Evolutionary conservation across 2,888 invertebrate species (phyloP), one percentile per base, ranked within the genome.

Genomic region (Rhabditoides inermis): DNA sequence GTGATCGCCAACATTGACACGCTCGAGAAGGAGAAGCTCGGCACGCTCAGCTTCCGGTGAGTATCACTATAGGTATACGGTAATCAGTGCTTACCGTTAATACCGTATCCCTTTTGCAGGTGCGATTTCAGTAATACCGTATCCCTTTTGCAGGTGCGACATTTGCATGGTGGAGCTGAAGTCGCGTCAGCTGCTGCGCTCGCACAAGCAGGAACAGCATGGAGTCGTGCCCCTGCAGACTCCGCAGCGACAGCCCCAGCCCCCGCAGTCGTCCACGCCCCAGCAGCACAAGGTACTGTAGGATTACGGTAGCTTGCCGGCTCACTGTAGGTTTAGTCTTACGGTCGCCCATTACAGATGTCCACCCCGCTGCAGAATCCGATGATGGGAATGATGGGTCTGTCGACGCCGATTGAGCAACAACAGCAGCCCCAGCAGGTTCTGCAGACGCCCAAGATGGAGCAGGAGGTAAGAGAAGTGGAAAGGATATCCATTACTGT

Each of bases 141-240:
- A n/a, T n/a, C n/a, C n/a, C n/a, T n/a, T n/a, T n/a, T n/a, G 90
- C 6, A 87, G 90, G 44, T 92, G 92, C 79, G 91, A 92, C 79
- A 89, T 98, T 65, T 98, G 98, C 79, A 90, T 92, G 81, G 92
- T 92, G 78, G 92, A 95, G 80, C 82, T 98, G 50, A 94, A 94
- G 82, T 92, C 91, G 79, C 94, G 95, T 78, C 92, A 95, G 77
- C 94, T 94, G 77, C 82, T 98, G 55, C 85, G 91, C 60, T 92
- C 92, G 23, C 98, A 98, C 81, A 94, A 94, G 77, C 90, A 90
- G 77, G 94, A 94, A 78, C 90, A 90, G 30, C 98, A 98, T 78
- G 94, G 94, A 20, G 90, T 98, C 22, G 51, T 60, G 28, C 66
- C 70, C 7, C 51, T 57, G 22, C 58, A 58, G 1, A 60, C 63